Percentiles rank a stretch among this genome's conserved stretches.
These are phyloP conservation scores for Regulus satrapa DNA, from an alignment of 2,113 vertebrate species.

Conservation along the genomic window DNA sequence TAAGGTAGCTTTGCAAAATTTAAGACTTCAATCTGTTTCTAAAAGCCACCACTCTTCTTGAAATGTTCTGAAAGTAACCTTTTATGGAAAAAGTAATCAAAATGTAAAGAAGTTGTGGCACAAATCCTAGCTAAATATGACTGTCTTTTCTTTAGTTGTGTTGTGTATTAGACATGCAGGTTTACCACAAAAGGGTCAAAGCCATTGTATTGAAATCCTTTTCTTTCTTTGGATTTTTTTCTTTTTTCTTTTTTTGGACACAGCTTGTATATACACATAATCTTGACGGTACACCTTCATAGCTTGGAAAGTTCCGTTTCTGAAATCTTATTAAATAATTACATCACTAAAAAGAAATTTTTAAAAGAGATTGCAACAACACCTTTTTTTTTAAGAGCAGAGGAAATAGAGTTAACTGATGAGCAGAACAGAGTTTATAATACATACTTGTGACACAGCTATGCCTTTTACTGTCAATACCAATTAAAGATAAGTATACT, in stretches of 20 bases:
- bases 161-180: not conserved
- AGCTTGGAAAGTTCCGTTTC: not conserved
- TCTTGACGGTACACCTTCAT: not conserved
- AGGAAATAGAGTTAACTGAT: not conserved
- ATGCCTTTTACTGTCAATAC: not conserved
- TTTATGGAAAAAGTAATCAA: not conserved
- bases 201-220: not conserved
- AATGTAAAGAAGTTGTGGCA: not conserved
- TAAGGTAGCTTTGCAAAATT: not conserved
- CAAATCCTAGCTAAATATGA: not conserved
- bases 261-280: fast-evolving
- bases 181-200: not conserved
- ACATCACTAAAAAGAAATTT: not conserved
- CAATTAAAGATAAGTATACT: not conserved
- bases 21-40: not conserved
- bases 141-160: not conserved
- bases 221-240: not conserved
- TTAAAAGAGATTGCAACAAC: not conserved
- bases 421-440: not conserved
- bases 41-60: not conserved
- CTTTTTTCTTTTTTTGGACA: too few species aligned
- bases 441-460: not conserved
- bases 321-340: not conserved
- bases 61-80: not conserved
- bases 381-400: not conserved